Evolutionary conservation across 2,888 invertebrate genomes (phyloP).

Genomic region (Cepaea hortensis): DNA sequence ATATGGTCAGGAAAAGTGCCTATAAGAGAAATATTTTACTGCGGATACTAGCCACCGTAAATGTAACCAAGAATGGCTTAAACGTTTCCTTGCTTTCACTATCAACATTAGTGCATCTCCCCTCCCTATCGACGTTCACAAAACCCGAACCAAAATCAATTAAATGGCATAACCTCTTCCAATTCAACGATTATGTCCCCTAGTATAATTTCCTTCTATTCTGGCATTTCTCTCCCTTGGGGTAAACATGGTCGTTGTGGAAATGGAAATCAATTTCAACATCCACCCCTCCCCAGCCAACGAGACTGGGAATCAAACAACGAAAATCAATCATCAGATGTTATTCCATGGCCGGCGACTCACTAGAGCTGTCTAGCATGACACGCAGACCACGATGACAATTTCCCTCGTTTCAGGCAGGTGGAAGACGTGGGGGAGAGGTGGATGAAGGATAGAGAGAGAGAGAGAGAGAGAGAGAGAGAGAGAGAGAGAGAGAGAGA

Average conservation of each 20-base stretch:
- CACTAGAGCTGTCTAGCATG: conserved; percentile 5
- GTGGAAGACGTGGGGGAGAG: not conserved
- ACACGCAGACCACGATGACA: conserved; percentile 18
- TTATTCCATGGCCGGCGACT: conserved; percentile 15
- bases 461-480: not conserved
- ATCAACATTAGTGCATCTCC: not conserved
- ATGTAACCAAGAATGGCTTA: not conserved
- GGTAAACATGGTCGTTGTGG: conserved; percentile 36
- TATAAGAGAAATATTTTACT: not conserved
- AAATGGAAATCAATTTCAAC: conserved; percentile 38
- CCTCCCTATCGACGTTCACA: not conserved
- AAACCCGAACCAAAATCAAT: conserved; percentile 35
- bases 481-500: not conserved
- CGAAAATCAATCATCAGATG: conserved; percentile 40
- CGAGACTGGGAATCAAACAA: conserved; percentile 36
- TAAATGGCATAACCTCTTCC: conserved; percentile 41
- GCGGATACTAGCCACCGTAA: not conserved
- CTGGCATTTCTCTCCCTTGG: conserved; percentile 39
- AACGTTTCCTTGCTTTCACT: not conserved
- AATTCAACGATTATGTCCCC: conserved; percentile 40
- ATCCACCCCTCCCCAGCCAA: conserved; percentile 17
- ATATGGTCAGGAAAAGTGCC: no score
- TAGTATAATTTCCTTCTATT: conserved; percentile 32
- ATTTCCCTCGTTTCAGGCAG: conserved; percentile 27
- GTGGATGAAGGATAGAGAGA: not conserved